Evolutionary conservation across 2,113 vertebrate species (phyloP).

Genomic region (Otocyon megalotis): DNA sequence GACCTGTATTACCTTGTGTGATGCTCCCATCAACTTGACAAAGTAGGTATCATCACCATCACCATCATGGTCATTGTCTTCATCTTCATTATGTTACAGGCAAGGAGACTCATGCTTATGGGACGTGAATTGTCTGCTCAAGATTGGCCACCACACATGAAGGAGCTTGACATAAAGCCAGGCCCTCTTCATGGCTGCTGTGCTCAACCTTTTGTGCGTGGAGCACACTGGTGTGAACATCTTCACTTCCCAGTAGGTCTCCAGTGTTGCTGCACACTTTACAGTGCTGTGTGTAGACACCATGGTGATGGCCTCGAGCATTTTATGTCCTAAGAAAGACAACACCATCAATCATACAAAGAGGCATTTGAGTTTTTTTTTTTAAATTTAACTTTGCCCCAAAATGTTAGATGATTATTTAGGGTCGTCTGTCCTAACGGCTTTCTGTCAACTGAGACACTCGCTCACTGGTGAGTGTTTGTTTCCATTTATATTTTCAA

Average conservation of each 20-base stretch:
- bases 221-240: fast-evolving
- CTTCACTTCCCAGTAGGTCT: fast-evolving
- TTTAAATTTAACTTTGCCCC: background rate
- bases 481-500: slow-evolving; percentile 14
- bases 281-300: fast-evolving
- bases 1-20: fast-evolving
- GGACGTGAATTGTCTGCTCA: background rate
- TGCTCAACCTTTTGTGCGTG: fast-evolving
- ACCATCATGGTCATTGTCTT: background rate
- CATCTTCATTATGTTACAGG: background rate
- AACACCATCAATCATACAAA: fast-evolving
- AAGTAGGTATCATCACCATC: background rate
- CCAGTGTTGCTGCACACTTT: fast-evolving
- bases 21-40: background rate
- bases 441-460: background rate
- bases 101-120: no score
- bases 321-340: no score
- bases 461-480: background rate
- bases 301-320: background rate
- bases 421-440: no score
- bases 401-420: background rate
- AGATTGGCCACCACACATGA: background rate
- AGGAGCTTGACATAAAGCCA: fast-evolving
- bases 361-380: background rate
- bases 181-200: fast-evolving